Conservation (phyloP, 2,888 invertebrate genomes). For the Megastigmus dorsalis region DNA sequence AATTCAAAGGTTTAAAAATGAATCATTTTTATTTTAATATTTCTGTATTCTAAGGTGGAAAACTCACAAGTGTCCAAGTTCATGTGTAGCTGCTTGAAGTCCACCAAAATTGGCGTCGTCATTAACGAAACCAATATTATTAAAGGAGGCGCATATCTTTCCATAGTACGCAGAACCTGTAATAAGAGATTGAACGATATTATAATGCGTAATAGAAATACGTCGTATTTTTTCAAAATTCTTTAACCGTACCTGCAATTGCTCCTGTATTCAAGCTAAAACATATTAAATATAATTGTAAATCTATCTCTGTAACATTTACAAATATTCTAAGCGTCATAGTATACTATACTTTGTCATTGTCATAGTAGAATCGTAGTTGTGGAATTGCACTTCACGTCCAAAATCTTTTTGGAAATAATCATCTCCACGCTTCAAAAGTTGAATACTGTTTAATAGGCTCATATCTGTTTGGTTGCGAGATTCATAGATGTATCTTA, state of each 20-base stretch:
- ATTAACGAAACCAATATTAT: slow-evolving; percentile 16
- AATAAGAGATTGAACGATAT: neutral
- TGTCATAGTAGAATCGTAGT: slow-evolving; percentile 32
- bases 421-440: neutral
- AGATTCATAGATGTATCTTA: slow-evolving; percentile 18
- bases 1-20: too few species aligned
- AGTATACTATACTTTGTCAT: slow-evolving; percentile 20
- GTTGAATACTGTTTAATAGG: neutral
- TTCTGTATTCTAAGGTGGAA: too few species aligned
- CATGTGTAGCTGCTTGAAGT: slow-evolving; percentile 30
- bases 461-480: neutral
- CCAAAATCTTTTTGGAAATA: slow-evolving; percentile 30
- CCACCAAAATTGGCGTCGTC: slow-evolving; percentile 36
- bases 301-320: neutral
- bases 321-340: neutral
- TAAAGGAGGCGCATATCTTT: neutral
- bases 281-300: neutral
- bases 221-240: too few species aligned
- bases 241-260: slow-evolving; percentile 2
- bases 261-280: neutral
- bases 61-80: slow-evolving; percentile 51
- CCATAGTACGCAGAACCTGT: slow-evolving; percentile 11
- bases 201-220: neutral
- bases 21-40: neutral
- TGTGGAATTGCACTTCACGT: slow-evolving; percentile 7